Conservation (phyloP, 2,888 invertebrate species). For the Cantharis nigra region DNA sequence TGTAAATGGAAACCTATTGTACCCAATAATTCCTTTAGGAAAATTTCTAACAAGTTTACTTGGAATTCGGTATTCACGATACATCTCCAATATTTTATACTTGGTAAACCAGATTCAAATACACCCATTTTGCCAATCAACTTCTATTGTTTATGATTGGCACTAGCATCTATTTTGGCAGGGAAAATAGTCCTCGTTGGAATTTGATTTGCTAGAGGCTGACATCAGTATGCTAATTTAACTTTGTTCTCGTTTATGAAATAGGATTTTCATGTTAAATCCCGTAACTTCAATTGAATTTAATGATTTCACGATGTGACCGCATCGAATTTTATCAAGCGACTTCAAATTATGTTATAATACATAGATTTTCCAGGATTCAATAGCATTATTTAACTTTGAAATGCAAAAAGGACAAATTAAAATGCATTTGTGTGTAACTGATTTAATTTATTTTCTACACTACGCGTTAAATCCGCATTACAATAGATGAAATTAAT, state of each 20-base stretch:
- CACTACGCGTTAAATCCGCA: not conserved
- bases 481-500: not conserved
- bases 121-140: conserved; percentile 29
- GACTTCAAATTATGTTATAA: not conserved
- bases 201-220: conserved; percentile 26
- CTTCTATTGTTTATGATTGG: conserved; percentile 31
- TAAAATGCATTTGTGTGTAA: not conserved
- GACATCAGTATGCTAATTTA: conserved; percentile 31
- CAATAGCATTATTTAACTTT: not conserved
- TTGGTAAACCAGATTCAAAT: conserved; percentile 3
- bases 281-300: conserved; percentile 26
- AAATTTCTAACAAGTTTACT: not conserved
- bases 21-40: not conserved
- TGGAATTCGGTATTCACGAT: conserved; percentile 1
- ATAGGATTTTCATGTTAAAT: conserved; percentile 27
- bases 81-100: conserved; percentile 22
- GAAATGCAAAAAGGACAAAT: not conserved
- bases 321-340: conserved; percentile 1
- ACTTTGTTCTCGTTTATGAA: conserved; percentile 29
- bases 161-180: conserved; percentile 24
- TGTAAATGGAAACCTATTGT: conserved; percentile 15
- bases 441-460: not conserved
- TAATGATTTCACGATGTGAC: conserved; percentile 20
- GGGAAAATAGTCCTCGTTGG: conserved; percentile 27
- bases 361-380: not conserved